Conservation (phyloP, 2,797 vertebrate genomes). For the Anabacerthia variegaticeps region DNA sequence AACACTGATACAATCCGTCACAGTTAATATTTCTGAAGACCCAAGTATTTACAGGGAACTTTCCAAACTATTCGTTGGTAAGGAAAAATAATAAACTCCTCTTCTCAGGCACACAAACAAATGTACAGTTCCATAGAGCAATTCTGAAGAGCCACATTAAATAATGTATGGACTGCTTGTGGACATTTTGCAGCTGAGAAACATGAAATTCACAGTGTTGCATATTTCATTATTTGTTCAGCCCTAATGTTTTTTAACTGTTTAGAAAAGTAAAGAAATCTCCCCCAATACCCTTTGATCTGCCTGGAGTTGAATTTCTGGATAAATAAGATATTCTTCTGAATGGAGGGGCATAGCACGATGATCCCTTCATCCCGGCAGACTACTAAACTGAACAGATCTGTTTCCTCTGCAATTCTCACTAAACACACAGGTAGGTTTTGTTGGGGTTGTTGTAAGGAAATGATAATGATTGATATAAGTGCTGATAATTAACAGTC, state of each 20-base stretch:
- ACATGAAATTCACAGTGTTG: background rate
- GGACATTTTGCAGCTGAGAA: constrained; percentile 4
- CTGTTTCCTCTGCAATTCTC: background rate
- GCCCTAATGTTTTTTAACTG: background rate
- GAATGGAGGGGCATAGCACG: background rate
- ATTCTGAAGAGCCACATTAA: background rate
- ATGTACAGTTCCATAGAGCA: background rate
- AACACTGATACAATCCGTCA: background rate
- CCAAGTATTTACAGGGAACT: background rate
- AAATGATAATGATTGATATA: background rate
- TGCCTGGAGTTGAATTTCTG: background rate
- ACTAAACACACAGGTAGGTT: background rate
- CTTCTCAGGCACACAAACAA: background rate
- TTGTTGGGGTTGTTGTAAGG: background rate
- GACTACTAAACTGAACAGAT: background rate
- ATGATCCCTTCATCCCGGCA: background rate
- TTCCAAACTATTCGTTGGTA: background rate
- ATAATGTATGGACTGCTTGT: constrained; percentile 20
- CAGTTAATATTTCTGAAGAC: background rate
- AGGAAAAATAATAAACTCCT: background rate
- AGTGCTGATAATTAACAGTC: background rate
- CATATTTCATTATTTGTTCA: constrained; percentile 1
- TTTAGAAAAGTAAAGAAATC: background rate
- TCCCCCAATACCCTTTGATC: background rate
- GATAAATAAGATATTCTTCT: background rate